Evolutionary conservation across 2,888 invertebrate species (phyloP).

Genomic region (Epirrita christyi): DNA sequence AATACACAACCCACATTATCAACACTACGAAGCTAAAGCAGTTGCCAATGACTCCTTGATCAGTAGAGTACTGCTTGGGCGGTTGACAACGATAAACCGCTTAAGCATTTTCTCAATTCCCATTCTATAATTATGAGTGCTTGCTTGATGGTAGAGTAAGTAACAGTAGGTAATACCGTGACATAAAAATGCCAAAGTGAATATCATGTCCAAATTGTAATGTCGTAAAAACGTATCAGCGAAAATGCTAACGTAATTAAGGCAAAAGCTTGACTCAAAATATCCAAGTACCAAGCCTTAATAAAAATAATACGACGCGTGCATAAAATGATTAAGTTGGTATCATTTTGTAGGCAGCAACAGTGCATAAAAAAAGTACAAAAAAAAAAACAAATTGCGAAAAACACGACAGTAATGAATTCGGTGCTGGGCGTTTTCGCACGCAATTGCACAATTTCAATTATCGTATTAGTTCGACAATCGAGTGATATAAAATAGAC

Average conservation of each 20-base stretch:
- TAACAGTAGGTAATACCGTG: too few species aligned
- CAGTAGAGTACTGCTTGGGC: too few species aligned
- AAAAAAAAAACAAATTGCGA: slow-evolving; percentile 63
- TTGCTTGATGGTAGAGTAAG: too few species aligned
- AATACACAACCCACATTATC: too few species aligned
- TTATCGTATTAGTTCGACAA: slow-evolving; percentile 80
- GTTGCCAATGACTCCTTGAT: too few species aligned
- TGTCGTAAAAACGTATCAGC: slow-evolving; percentile 20
- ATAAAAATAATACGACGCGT: slow-evolving; percentile 49
- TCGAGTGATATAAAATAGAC: slow-evolving; percentile 34
- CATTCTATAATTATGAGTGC: too few species aligned
- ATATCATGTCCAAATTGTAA: slow-evolving; percentile 1
- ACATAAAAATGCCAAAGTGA: not conserved
- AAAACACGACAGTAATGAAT: slow-evolving; percentile 79
- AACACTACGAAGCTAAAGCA: too few species aligned
- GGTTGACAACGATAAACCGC: too few species aligned
- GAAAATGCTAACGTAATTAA: slow-evolving; percentile 20
- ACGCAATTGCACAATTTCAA: slow-evolving; percentile 86
- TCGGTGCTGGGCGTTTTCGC: slow-evolving; percentile 76
- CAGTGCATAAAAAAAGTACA: slow-evolving; percentile 52
- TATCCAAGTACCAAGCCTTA: slow-evolving; percentile 20
- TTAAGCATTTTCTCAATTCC: too few species aligned
- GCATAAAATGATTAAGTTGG: slow-evolving; percentile 71
- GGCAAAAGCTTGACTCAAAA: slow-evolving; percentile 27
- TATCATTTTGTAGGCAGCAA: slow-evolving; percentile 64